Base-by-base conservation (phyloP, 2,888 invertebrate genomes). In the Chloroclystis v-ata region DNA sequence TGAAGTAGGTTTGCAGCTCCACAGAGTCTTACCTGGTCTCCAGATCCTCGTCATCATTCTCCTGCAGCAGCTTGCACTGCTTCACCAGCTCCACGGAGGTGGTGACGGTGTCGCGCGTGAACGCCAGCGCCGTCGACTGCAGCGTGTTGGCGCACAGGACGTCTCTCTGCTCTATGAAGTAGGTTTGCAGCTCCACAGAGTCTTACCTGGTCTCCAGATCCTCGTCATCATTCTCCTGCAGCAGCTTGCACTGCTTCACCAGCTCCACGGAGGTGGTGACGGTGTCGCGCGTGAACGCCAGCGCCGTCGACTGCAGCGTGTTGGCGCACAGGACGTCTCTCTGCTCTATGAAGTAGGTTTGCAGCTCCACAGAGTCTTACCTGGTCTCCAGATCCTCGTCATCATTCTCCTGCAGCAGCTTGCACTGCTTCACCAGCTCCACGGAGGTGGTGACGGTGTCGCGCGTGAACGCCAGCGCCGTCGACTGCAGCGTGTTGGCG, bases 1-100 rank as follows among this genome's bases (percentile, higher is more conserved):
- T 94, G 79, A 96, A 99, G 81, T 92, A 97, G 8, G 93, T 91
- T 77, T 99, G 98, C 40, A 99, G 89, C 66, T 98, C 97, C 24
- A 97, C 92, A 0, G 98, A 94, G 79, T 99, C 99, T 71, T 98
- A n/a, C n/a, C n/a, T n/a, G n/a, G n/a, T n/a, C n/a, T n/a, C n/a
- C n/a, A 30, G 40, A 10, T 96, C 95, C 43, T 95, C 95, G 54
- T 95, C 95, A 6, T 93, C 90, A 7, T 92, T 92, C 69, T 95
- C 95, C 63, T 94, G 93, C 42, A 92, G 80, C 52, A 92, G 69
- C 74, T 97, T 97, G 55, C 92, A 91, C 65, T 93, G 93, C 60
- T 94, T 91, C 7, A 93, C 85, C 25, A 91, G 89, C 66, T 95
- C 95, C 1, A 96, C 94, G 42, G 93, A 92, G 7, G 92, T 89